Evolutionary conservation across 37 sponge, comb jelly and placozoan species (phyloP).

Genomic region (Geodia barretti): DNA sequence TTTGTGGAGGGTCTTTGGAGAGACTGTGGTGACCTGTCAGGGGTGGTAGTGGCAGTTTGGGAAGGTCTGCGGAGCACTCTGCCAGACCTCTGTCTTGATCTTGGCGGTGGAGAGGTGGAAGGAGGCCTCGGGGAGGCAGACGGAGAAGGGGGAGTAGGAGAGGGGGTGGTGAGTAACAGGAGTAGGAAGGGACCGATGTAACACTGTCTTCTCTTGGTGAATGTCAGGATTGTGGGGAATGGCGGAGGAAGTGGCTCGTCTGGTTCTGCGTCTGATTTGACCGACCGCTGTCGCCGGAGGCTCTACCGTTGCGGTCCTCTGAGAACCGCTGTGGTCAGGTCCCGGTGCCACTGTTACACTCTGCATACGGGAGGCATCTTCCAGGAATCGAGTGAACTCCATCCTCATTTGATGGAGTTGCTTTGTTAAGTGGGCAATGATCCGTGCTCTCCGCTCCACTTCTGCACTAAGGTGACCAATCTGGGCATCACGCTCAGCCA

Average conservation of each 20-base stretch:
- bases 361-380: background rate
- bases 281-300: background rate
- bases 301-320: background rate
- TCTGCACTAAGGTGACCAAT: slow-evolving; percentile 19
- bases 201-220: background rate
- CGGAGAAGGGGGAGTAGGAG: background rate
- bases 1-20: background rate
- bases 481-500: slow-evolving; percentile 16
- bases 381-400: background rate
- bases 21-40: background rate
- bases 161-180: background rate
- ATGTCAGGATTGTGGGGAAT: background rate
- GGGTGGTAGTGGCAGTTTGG: background rate
- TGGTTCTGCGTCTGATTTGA: background rate
- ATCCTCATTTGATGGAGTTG: slow-evolving; percentile 46
- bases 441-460: slow-evolving; percentile 41
- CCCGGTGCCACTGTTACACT: background rate
- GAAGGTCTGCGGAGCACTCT: background rate
- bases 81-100: slow-evolving; percentile 10
- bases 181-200: background rate
- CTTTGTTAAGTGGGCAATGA: slow-evolving; percentile 47
- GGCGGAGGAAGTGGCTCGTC: slow-evolving; percentile 12
- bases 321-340: background rate
- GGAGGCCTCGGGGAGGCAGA: slow-evolving; percentile 26
- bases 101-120: slow-evolving; percentile 4